Base-by-base conservation (phyloP, 2,113 vertebrate genomes). In the Larimichthys crocea region DNA sequence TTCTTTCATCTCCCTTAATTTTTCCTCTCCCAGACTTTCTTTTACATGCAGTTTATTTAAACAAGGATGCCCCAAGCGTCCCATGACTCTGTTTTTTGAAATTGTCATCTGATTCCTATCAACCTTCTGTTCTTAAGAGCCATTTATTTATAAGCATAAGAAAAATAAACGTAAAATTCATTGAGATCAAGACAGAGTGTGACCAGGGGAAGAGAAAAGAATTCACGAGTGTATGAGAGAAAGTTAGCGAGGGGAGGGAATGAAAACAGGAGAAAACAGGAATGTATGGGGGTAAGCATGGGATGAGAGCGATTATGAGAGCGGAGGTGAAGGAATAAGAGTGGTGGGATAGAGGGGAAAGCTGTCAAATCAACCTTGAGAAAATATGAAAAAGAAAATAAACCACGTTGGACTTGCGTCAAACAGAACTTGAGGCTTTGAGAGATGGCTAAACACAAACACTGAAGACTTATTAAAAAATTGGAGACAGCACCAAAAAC, bases 311-410 rank as follows among this genome's bases (percentile, higher is more conserved):
- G 63, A 89, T 89, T 86, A 84, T 64, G 79, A 87, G 88, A 88
- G 79, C 44, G 31, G 85, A 92, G 76, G 90, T 92, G 90, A 91
- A 88, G 72, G 85, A 82, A 61, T 84, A 81, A 80, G 65, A 77
- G 31, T 65, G 80, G 80, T 86, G 86, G 88, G 81, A 88, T 84
- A 42, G 74, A 78, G 63, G 69, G 67, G 60, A 78, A 78, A 80
- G 69, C 89, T 92, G 89, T 93, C 92, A 85, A 84, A 88, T 88
- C 79, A 80, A 89, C 80, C 76, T 80, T 88, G 90, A 93, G 88
- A 93, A 91, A 92, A 80, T 89, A 90, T 90, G 85, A 81, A 62
- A 92, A 90, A 50, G 79, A 92, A 94, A 95, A 94, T 71, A 94
- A 95, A 90, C 89, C n/a, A 5, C 7, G n/a, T 29, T 6, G 63